Base-by-base conservation (phyloP, 2,113 vertebrate species). In the Pavo muticus region DNA sequence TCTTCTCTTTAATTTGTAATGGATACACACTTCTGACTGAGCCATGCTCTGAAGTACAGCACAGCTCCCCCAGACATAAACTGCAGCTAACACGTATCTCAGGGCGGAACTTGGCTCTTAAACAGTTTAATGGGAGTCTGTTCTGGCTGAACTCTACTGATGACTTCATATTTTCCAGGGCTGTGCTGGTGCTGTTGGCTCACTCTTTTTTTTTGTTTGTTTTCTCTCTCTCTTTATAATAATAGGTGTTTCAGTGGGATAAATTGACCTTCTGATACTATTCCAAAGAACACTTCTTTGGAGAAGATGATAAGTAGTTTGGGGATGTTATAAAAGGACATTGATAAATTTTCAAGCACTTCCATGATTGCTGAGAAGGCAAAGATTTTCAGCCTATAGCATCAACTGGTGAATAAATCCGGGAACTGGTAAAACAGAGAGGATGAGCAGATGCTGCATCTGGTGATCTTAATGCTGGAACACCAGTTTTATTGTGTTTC, bases 81-180 rank as follows among this genome's bases (percentile, higher is more conserved):
- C 48, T 50, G 44, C 60, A 76, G 76, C 52, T 94, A 78, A 60
- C 24, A 29, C 82, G 81, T 86, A 81, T 48, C 79, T 94, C 44
- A 30, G 84, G 57, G 61, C 60, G 72, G 88, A 93, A 91, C 79
- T 92, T 97, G 94, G 96, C 96, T 95, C 87, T 71, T 84, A 82
- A 87, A 89, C 94, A 95, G 87, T 92, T 95, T 92, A 89, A 93
- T 93, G 63, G 50, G 73, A 94, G 72, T 83, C 87, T 92, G 61
- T 61, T 91, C 76, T 91, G 77, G 81, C 84, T 96, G 91, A 95
- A 94, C 93, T 95, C 88, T 93, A 4, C 74, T 92, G 92, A 93
- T 95, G 93, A 95, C 90, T 94, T 95, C 94, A 95, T 89, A 96
- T 94, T 96, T 97, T 95, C 96, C 95, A 95, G 68, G 54, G 81